Evolutionary conservation across 2,888 invertebrate species (phyloP).

Genomic region (Agrotis ipsilon): DNA sequence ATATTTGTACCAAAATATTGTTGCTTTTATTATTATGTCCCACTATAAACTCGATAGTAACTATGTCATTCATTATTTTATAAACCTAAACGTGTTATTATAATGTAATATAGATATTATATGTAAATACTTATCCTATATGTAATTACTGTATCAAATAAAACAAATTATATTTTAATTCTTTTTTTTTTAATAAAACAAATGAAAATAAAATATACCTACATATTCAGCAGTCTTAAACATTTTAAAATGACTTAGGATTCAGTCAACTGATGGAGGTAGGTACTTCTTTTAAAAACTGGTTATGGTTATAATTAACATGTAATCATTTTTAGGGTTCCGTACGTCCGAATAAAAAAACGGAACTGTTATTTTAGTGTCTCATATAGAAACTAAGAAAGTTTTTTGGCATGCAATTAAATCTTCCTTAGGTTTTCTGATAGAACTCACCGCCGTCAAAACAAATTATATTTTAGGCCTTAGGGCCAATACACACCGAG

Average conservation of each 20-base stretch:
- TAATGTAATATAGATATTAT: constrained; percentile 58
- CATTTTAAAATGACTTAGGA: constrained; percentile 1
- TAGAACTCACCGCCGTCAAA: no score
- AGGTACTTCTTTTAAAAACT: neutral
- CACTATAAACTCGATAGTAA: constrained; percentile 33
- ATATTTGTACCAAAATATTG: constrained; percentile 43
- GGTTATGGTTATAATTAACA: neutral
- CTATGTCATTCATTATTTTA: constrained; percentile 35
- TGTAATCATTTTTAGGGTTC: no score
- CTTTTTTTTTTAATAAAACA: constrained; percentile 4
- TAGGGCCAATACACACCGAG: no score
- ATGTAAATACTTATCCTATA: constrained; percentile 65
- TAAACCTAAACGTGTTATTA: constrained; percentile 59
- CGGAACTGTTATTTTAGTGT: no score
- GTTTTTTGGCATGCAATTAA: no score
- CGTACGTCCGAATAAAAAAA: no score
- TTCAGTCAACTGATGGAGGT: neutral
- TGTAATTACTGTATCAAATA: constrained; percentile 61
- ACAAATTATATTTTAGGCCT: no score
- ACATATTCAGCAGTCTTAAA: neutral
- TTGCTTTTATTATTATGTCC: constrained; percentile 46
- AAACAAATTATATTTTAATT: constrained; percentile 56
- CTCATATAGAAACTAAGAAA: no score
- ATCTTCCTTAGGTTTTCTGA: no score
- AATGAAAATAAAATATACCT: neutral